Evolutionary conservation across 2,797 vertebrate species (phyloP), one percentile per base, ranked within the genome.

Genomic region (Buphagus erythrorhynchus): DNA sequence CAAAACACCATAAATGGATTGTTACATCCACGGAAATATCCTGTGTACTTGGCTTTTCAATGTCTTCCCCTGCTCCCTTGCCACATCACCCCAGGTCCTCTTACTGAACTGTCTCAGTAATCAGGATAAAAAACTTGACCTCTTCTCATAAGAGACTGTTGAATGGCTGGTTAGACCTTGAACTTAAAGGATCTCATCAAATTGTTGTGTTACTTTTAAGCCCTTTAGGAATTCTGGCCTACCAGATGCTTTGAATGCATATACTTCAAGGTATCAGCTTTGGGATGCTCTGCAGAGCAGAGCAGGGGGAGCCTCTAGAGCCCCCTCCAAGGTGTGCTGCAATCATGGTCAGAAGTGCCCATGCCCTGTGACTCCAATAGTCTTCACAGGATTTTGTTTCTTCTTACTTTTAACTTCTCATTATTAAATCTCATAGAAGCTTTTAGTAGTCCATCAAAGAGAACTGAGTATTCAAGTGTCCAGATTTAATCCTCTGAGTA

Each of bases 331-430:
- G 76, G 6, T 48, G 76, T 67, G 33, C 29, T 45, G 71, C 66
- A 71, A 3, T 57, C 4, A 2, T 6, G 28, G 63, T 5, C 33
- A 14, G 14, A 63, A 78, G 29, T 26, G 45, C 8, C 54, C 36
- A 12, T 57, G 65, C 51, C 55, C 40, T 71, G 19, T 16, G 17
- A 58, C 46, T 54, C 58, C 22, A 31, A 2, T 7, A 0, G 0
- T 54, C 51, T 66, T 61, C 59, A 17, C 16, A 48, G 42, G 16
- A 57, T 10, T 72, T 57, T 72, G 20, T 21, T 28, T 6, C 35
- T 22, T 63, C 11, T 88, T 63, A 18, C 36, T 65, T 91, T 55
- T 54, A 71, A 58, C 8, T 84, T 66, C 55, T 76, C 9, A 0
- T 59, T 73, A n/a, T 51, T 46, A 33, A 90, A 75, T 69, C 38